Evolutionary conservation across 2,888 invertebrate species (phyloP).

Genomic region (Ceratothoa steindachneri): DNA sequence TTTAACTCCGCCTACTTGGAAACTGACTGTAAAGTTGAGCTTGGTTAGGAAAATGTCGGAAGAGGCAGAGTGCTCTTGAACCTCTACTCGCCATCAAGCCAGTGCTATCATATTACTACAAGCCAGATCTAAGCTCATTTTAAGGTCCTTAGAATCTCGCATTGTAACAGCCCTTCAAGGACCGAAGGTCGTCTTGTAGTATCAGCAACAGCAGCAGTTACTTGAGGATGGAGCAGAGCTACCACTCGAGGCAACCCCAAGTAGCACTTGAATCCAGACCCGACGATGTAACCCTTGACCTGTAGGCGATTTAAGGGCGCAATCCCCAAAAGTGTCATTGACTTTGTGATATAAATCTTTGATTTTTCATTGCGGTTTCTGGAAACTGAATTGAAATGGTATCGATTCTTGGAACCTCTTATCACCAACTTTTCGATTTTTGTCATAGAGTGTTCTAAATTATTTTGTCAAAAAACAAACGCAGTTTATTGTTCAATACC

Average conservation of each 20-base stretch:
- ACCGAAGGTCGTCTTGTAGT: slow-evolving; percentile 2
- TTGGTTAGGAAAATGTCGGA: slow-evolving; percentile 48
- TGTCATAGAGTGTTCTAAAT: too few species aligned
- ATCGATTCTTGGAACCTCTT: too few species aligned
- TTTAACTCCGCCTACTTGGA: slow-evolving; percentile 26
- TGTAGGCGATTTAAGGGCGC: slow-evolving; percentile 41
- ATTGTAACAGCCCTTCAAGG: slow-evolving; percentile 39
- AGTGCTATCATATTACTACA: slow-evolving; percentile 46
- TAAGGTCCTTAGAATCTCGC: slow-evolving; percentile 27
- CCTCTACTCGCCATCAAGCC: slow-evolving; percentile 44
- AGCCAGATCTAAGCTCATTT: slow-evolving; percentile 47
- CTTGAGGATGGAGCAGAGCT: slow-evolving; percentile 9
- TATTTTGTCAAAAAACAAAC: too few species aligned
- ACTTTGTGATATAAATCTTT: slow-evolving; percentile 42
- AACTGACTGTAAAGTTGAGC: slow-evolving; percentile 41
- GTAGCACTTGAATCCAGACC: slow-evolving; percentile 19
- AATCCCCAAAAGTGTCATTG: slow-evolving; percentile 24
- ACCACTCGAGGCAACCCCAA: slow-evolving; percentile 12
- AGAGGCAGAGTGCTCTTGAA: slow-evolving; percentile 44
- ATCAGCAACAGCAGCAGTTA: slow-evolving; percentile 10
- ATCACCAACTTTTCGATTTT: too few species aligned
- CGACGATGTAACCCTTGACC: slow-evolving; percentile 44
- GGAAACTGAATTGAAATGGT: background rate
- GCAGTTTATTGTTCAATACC: too few species aligned
- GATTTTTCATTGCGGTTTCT: slow-evolving; percentile 15